Evolutionary conservation across 30 jellyfish, hydroid and myxozoan species (phyloP).

Genomic region (Chironex yamaguchii): DNA sequence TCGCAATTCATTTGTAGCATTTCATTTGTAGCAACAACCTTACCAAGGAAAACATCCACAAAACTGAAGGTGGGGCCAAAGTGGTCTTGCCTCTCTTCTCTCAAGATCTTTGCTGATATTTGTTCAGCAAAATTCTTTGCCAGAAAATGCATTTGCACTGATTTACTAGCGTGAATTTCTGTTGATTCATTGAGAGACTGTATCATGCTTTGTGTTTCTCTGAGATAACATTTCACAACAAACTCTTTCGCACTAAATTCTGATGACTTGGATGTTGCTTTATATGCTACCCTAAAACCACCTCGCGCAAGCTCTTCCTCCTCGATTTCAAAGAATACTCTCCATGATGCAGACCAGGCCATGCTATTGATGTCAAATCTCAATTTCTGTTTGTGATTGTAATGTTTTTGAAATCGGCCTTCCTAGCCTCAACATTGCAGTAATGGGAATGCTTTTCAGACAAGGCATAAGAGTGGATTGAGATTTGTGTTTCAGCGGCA

Average conservation of each 20-base stretch:
- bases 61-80: conserved; percentile 1
- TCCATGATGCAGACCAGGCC: conserved; percentile 40
- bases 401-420: conserved; percentile 28
- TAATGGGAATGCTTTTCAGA: conserved; percentile 52
- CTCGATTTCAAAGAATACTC: conserved; percentile 5
- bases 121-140: conserved; percentile 44
- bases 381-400: conserved; percentile 11
- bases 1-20: too few relatives aligned
- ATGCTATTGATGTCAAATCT: conserved; percentile 16
- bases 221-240: conserved; percentile 11
- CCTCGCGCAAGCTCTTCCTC: conserved; percentile 21
- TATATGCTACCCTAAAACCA: conserved; percentile 49
- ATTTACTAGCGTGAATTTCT: conserved; percentile 23
- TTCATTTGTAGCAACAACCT: background rate
- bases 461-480: conserved; percentile 13
- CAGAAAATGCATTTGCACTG: conserved; percentile 52
- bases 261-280: conserved; percentile 12
- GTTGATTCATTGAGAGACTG: background rate
- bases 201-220: conserved; percentile 7
- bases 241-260: background rate
- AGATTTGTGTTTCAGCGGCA: background rate
- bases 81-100: background rate
- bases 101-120: background rate
- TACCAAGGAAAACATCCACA: conserved; percentile 1
- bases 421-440: conserved; percentile 47